phyloP scores from a whole-genome alignment of 2,888 invertebrate species.

The Hydrotaea diabolus region DNA sequence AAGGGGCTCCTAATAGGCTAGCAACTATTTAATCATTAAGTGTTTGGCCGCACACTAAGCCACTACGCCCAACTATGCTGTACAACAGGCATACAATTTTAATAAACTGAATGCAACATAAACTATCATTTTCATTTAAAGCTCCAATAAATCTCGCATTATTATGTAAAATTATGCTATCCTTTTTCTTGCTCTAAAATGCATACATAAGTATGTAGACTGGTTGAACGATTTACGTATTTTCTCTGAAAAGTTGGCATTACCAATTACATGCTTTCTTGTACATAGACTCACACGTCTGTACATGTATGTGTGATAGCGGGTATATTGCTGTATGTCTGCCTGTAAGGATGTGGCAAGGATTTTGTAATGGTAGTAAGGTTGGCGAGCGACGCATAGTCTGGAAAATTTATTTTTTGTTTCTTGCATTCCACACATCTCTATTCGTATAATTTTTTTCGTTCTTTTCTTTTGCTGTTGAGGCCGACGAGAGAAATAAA shows the following conservation, averaged over 20 bases:
- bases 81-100: neutral
- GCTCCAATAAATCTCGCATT: neutral
- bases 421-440: constrained; percentile 6
- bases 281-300: neutral
- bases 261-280: neutral
- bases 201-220: neutral
- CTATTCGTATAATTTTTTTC: neutral
- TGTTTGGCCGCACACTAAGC: no score
- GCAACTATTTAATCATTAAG: no score
- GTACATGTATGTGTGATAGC: neutral
- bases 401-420: constrained; percentile 9
- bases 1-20: no score
- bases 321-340: neutral
- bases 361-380: neutral
- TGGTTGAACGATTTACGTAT: constrained; percentile 9
- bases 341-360: neutral
- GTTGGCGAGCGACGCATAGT: neutral
- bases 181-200: neutral
- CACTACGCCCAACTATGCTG: no score
- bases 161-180: constrained; percentile 3
- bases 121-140: neutral
- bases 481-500: neutral
- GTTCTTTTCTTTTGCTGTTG: no score
- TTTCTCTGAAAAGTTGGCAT: constrained; percentile 23
- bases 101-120: neutral